A percentile compares a stretch with the other conserved stretches of the same genome.
These are phyloP conservation scores for Ceratina australensis DNA, from an alignment of 1,140 invertebrate species.

Conservation along the genomic window DNA sequence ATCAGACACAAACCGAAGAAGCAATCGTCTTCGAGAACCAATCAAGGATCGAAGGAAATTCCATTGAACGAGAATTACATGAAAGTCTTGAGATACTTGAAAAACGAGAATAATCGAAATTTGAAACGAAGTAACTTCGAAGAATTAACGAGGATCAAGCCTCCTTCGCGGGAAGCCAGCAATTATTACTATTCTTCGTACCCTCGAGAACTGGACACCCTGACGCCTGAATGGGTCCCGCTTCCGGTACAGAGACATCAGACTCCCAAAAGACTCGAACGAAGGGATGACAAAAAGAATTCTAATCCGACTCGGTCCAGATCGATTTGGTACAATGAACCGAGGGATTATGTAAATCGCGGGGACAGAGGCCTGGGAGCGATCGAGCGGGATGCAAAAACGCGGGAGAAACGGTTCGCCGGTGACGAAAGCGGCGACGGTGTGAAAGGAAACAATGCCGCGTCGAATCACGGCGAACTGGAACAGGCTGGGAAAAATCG, in stretches of 20 bases:
- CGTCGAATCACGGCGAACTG: conserved; percentile 44
- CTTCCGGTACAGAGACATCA: too few relatives aligned
- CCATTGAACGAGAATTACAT: conserved; percentile 29
- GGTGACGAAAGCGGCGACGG: neutral
- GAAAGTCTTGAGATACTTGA: conserved; percentile 48
- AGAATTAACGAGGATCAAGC: conserved; percentile 41
- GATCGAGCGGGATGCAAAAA: conserved; percentile 18
- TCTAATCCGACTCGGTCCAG: conserved; percentile 27
- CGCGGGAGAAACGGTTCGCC: conserved; percentile 42
- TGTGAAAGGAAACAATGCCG: conserved; percentile 46
- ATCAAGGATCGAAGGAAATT: neutral
- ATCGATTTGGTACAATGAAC: neutral
- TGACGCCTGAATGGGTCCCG: too few relatives aligned
- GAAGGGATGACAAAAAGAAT: too few relatives aligned
- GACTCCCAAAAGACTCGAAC: too few relatives aligned
- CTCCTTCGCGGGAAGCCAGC: conserved; percentile 20
- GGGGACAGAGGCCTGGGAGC: neutral
- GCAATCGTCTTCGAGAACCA: too few relatives aligned
- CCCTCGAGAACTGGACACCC: too few relatives aligned
- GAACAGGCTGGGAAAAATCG: conserved; percentile 20
- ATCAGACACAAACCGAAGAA: conserved; percentile 36
- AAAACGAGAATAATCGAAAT: conserved; percentile 2
- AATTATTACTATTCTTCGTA: neutral
- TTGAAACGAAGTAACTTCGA: conserved; percentile 5
- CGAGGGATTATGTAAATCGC: neutral